Evolutionary conservation across 2,113 vertebrate species (phyloP).

Genomic region (Pelecanus crispus): DNA sequence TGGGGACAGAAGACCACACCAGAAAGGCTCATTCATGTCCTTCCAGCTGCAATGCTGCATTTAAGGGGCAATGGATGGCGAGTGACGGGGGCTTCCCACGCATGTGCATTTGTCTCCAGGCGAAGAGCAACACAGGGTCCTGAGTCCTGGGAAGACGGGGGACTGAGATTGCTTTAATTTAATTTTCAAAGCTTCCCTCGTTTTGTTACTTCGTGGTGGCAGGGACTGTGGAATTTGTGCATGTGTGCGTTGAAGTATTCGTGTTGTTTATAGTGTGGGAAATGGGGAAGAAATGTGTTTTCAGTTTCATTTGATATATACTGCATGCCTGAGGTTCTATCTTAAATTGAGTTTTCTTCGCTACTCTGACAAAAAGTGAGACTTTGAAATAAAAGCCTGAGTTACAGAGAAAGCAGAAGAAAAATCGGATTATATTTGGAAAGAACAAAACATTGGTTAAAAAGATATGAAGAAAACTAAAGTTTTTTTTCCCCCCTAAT

Average conservation of each 20-base stretch:
- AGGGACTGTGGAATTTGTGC: background rate
- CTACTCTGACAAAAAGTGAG: background rate
- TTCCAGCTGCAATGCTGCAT: background rate
- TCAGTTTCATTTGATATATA: constrained; percentile 17
- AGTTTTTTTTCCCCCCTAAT: background rate
- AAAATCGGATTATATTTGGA: background rate
- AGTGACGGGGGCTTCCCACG: background rate
- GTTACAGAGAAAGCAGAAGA: background rate
- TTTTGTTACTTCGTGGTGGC: background rate
- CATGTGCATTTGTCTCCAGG: accelerated
- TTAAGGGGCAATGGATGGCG: accelerated
- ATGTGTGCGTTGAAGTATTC: background rate
- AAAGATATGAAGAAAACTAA: background rate
- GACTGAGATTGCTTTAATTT: background rate
- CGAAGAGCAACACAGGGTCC: background rate
- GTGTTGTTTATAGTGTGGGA: constrained; percentile 20
- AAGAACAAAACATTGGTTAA: background rate
- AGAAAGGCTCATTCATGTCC: background rate
- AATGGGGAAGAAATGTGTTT: constrained; percentile 46
- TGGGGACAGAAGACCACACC: background rate
- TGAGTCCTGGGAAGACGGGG: background rate
- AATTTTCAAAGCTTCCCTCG: background rate
- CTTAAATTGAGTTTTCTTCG: constrained; percentile 39
- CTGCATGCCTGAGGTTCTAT: constrained; percentile 21
- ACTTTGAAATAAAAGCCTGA: background rate